These are phyloP conservation scores for Anser brachyrhynchus DNA, from an alignment of 2,113 vertebrate species.

Conservation along the genomic window DNA sequence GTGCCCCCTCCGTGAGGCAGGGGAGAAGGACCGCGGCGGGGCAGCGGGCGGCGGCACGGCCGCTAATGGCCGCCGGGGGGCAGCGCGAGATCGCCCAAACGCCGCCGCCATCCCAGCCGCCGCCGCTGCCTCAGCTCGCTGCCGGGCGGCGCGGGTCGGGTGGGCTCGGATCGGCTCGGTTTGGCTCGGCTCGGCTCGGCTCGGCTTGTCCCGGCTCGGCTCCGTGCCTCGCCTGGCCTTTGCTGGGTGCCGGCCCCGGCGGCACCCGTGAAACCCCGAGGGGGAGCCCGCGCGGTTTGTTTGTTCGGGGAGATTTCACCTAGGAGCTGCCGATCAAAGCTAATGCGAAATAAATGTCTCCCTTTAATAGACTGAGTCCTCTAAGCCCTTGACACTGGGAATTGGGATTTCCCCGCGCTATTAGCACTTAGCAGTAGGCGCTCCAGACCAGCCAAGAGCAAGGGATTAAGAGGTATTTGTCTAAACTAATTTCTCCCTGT, in stretches of 20 bases:
- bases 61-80: constrained; percentile 52
- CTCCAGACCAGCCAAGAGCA: constrained; percentile 77
- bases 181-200: neutral
- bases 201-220: no score
- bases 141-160: no score
- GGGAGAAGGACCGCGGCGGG: neutral
- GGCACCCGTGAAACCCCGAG: neutral
- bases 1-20: no score
- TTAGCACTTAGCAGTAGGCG: constrained; percentile 80
- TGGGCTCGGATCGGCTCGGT: no score
- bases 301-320: constrained; percentile 72
- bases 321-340: constrained; percentile 75
- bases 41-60: constrained; percentile 11
- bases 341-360: constrained; percentile 76
- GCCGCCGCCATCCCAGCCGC: neutral
- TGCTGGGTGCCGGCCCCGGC: neutral
- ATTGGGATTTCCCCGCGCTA: constrained; percentile 80
- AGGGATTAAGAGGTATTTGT: constrained; percentile 85
- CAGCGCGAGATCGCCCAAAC: constrained; percentile 54
- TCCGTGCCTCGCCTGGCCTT: no score
- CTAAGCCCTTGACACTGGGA: constrained; percentile 81
- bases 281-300: constrained; percentile 46
- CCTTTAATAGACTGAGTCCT: constrained; percentile 74
- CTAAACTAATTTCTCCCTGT: constrained; percentile 84
- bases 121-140: neutral